A percentile compares a stretch with the other conserved stretches of the same genome.
phyloP scores from a whole-genome alignment of 2,113 vertebrate species.

The Aplodontia rufa region DNA sequence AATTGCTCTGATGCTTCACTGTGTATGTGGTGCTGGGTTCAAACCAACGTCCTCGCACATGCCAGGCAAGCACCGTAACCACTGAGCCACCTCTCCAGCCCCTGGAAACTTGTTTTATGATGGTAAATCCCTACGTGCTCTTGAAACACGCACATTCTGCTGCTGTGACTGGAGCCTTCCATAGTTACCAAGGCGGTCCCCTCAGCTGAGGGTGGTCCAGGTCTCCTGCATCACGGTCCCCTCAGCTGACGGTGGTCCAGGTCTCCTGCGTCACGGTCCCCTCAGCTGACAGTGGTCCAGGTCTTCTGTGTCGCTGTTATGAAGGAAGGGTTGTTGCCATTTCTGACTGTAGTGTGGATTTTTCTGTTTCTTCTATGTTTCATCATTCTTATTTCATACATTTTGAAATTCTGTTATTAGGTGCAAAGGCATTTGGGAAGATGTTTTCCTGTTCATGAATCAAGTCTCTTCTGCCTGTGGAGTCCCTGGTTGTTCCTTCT shows the following conservation, averaged over 20 bases:
- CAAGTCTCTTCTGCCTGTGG: not conserved
- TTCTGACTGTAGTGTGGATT: not conserved
- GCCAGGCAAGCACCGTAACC: too few relatives aligned
- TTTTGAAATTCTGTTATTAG: not conserved
- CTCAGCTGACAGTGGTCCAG: too few relatives aligned
- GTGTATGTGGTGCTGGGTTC: too few relatives aligned
- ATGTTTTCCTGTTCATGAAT: accelerated
- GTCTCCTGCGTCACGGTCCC: accelerated
- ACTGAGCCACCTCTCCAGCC: too few relatives aligned
- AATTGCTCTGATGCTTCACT: too few relatives aligned
- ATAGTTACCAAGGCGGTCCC: not conserved
- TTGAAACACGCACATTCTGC: not conserved
- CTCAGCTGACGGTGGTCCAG: too few relatives aligned
- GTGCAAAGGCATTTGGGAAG: not conserved
- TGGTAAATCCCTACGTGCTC: not conserved
- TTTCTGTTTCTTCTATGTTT: not conserved
- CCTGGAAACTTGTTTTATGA: too few relatives aligned
- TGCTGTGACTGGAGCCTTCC: not conserved
- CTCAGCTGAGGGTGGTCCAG: too few relatives aligned
- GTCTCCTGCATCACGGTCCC: accelerated
- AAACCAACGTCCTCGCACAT: too few relatives aligned
- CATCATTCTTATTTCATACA: too few relatives aligned
- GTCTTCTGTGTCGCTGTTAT: not conserved
- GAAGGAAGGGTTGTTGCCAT: not conserved
- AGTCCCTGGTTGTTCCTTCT: not conserved